These are phyloP conservation scores for Knipowitschia caucasica DNA, from an alignment of 2,797 vertebrate genomes.

Conservation along the genomic window DNA sequence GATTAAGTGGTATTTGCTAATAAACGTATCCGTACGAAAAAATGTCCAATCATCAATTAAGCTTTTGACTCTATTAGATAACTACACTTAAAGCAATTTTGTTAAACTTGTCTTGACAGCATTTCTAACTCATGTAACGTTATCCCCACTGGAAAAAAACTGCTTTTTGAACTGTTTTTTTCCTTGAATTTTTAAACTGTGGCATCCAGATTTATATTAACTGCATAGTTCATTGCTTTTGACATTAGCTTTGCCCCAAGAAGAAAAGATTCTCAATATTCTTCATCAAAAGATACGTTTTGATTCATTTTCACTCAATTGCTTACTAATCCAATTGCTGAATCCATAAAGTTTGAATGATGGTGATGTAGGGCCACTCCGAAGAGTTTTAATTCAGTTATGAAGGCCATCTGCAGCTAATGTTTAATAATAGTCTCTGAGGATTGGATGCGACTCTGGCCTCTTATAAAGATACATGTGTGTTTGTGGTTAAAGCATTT, in stretches of 20 bases:
- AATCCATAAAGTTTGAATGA: constrained; percentile 33
- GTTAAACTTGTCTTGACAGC: too few relatives aligned
- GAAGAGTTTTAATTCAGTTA: constrained; percentile 47
- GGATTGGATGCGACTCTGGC: constrained; percentile 34
- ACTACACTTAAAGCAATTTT: too few relatives aligned
- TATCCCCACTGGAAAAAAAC: too few relatives aligned
- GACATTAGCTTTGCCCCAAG: too few relatives aligned
- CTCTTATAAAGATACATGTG: constrained; percentile 57
- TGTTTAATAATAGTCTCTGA: constrained; percentile 54
- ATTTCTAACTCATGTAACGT: too few relatives aligned
- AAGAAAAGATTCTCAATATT: background rate
- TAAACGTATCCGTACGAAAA: too few relatives aligned
- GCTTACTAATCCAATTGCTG: constrained; percentile 22
- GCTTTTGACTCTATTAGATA: too few relatives aligned
- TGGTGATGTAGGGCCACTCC: constrained; percentile 32
- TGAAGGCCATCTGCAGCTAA: constrained; percentile 42
- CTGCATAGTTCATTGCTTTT: background rate
- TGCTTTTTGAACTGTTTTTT: too few relatives aligned
- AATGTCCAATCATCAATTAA: too few relatives aligned
- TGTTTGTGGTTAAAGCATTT: constrained; percentile 31
- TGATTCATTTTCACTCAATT: constrained; percentile 11
- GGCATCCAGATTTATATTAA: too few relatives aligned
- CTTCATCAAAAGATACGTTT: constrained; percentile 3
- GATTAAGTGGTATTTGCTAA: too few relatives aligned
- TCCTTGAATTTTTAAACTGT: too few relatives aligned